Percentiles rank a stretch among this genome's conserved stretches.
Evolutionary conservation across 2,113 vertebrate species (phyloP).

Genomic region (Macrotus californicus): DNA sequence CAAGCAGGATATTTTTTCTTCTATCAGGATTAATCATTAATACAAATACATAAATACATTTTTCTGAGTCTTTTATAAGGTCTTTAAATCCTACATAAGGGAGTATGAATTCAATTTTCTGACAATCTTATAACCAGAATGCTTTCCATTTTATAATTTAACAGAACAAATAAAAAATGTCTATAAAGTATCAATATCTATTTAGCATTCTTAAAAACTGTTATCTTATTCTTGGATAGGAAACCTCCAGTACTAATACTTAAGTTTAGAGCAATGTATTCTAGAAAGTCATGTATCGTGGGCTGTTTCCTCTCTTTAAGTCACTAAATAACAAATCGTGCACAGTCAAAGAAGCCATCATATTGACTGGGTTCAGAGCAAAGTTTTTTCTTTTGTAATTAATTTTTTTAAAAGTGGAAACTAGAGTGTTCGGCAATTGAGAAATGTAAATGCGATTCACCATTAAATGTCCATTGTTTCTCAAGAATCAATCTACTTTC

Average conservation of each 20-base stretch:
- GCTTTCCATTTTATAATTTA: not conserved
- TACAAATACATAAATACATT: not conserved
- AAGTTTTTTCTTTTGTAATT: not conserved
- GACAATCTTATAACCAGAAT: not conserved
- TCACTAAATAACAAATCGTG: not conserved
- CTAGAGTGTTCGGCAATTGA: not conserved
- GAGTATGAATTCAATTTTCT: not conserved
- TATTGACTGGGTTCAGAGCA: not conserved
- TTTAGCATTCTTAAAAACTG: not conserved
- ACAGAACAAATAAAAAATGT: not conserved
- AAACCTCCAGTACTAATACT: not conserved
- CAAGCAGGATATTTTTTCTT: not conserved
- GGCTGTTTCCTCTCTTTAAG: not conserved
- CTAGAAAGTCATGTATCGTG: not conserved
- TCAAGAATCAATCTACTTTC: not conserved
- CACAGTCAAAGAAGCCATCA: not conserved
- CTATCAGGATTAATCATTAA: slow-evolving; percentile 14
- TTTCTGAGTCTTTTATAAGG: not conserved
- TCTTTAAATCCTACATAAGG: not conserved
- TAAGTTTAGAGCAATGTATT: not conserved
- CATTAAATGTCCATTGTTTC: slow-evolving; percentile 31
- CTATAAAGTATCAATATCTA: not conserved
- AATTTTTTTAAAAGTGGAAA: slow-evolving; percentile 14
- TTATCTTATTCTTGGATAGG: not conserved
- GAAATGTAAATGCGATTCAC: not conserved